Base-by-base conservation (phyloP, 2,797 vertebrate species). In the Phrynocephalus forsythii region DNA sequence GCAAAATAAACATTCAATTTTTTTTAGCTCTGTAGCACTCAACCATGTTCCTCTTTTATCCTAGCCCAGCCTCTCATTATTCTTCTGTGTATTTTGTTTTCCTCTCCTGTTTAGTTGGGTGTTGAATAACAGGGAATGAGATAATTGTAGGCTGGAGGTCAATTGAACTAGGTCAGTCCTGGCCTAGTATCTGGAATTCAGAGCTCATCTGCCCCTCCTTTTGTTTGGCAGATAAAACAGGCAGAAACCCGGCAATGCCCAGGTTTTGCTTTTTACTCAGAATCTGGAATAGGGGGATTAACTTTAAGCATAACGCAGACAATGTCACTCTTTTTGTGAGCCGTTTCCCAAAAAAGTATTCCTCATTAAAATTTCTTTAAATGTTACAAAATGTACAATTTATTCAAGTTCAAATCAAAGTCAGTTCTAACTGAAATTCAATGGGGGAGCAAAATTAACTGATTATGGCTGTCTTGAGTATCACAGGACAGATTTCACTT, bases 271-370 rank as follows among this genome's bases (percentile, higher is more conserved):
- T 75, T 75, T 81, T n/a, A 66, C 60, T 75, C 71, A 82, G 79
- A 79, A 87, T 76, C 79, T 50, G 20, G 72, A 66, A 87, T 67
- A 60, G 26, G 71, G 79, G 38, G 82, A 76, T 87, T 67, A 87
- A 75, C 69, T 56, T 81, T 50, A 33, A 16, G 38, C 22, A 48
- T 56, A n/a, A 20, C 16, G 79, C 56, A 75, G 79, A 75, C 18
- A 33, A 9, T 81, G 20, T 30, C 60, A 11, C 60, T 75, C 15
- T 87, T 82, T 44, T 24, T n/a, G 20, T 66, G 1, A 20, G 69
- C 56, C 24, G 8, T 2, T 50, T 28, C 82, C 56, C 84, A 78
- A 50, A 33, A 79, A 33, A 79, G 13, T 5, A 3, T 15, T 48
- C 6, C 28, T 18, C 73, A 2, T 15, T 56, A 28, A 24, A 30